A percentile compares a stretch with the other conserved stretches of the same genome.
phyloP scores from a whole-genome alignment of 1,140 invertebrate species.

The Drosophila aff. region DNA sequence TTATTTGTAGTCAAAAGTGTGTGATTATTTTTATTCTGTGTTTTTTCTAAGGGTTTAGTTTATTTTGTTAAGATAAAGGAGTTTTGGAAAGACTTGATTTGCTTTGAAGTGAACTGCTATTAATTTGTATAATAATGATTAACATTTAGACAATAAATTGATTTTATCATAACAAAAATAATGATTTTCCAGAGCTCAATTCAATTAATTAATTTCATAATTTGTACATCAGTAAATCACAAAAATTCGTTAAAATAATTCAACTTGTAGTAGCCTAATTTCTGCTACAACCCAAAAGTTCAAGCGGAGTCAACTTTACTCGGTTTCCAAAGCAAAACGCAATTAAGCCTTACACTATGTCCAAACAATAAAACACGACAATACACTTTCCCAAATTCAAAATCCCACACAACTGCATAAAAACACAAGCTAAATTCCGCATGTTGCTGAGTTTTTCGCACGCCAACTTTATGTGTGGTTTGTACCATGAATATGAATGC shows the following conservation, averaged over 20 bases:
- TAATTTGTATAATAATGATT: background rate
- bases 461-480: constrained; percentile 55
- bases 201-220: background rate
- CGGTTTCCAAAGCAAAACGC: constrained; percentile 44
- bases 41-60: background rate
- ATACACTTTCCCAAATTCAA: constrained; percentile 47
- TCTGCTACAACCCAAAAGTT: constrained; percentile 16
- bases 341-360: constrained; percentile 42
- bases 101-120: background rate
- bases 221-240: too few relatives aligned
- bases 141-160: background rate
- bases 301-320: constrained; percentile 23
- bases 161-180: too few relatives aligned
- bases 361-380: constrained; percentile 48
- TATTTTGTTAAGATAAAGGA: background rate
- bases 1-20: background rate
- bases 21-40: background rate
- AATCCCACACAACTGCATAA: constrained; percentile 18
- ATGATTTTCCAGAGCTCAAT: too few relatives aligned
- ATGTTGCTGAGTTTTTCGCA: constrained; percentile 46
- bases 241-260: background rate
- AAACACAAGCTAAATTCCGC: constrained; percentile 17
- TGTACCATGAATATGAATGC: constrained; percentile 50
- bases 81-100: background rate
- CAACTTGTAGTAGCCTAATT: constrained; percentile 2